Evolutionary conservation across 2,797 vertebrate genomes (phyloP).

Genomic region (Crocidura indochinensis): DNA sequence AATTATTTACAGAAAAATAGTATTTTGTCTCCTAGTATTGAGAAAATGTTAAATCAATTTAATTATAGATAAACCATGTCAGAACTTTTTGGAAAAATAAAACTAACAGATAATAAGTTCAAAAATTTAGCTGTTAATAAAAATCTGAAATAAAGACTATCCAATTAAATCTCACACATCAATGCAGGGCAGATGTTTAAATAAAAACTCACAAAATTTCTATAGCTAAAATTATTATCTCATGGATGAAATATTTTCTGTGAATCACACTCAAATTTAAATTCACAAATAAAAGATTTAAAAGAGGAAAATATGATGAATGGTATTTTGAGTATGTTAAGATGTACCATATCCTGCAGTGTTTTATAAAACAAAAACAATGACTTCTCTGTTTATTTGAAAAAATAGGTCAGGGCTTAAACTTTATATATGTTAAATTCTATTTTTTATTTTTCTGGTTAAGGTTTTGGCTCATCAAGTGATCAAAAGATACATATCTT

Average conservation of each 20-base stretch:
- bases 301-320: slow-evolving; percentile 41
- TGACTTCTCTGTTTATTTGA: slow-evolving; percentile 69
- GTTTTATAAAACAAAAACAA: slow-evolving; percentile 75
- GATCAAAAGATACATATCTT: slow-evolving; percentile 71
- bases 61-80: slow-evolving; percentile 56
- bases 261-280: slow-evolving; percentile 49
- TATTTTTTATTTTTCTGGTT: slow-evolving; percentile 74
- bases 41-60: slow-evolving; percentile 59
- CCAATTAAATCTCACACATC: slow-evolving; percentile 33
- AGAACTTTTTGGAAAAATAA: slow-evolving; percentile 71
- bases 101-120: slow-evolving; percentile 74
- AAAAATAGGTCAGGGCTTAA: slow-evolving; percentile 75
- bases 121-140: slow-evolving; percentile 45
- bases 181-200: slow-evolving; percentile 63
- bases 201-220: slow-evolving; percentile 48
- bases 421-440: slow-evolving; percentile 72
- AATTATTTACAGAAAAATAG: slow-evolving; percentile 48
- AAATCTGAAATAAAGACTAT: slow-evolving; percentile 62
- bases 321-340: slow-evolving; percentile 51
- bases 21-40: slow-evolving; percentile 19
- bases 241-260: slow-evolving; percentile 59
- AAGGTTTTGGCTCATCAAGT: slow-evolving; percentile 75
- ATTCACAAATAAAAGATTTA: slow-evolving; percentile 56
- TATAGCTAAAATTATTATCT: slow-evolving; percentile 55
- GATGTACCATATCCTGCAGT: slow-evolving; percentile 55